phyloP scores from a whole-genome alignment of 2,797 vertebrate genomes.

The Danio kyathit region DNA sequence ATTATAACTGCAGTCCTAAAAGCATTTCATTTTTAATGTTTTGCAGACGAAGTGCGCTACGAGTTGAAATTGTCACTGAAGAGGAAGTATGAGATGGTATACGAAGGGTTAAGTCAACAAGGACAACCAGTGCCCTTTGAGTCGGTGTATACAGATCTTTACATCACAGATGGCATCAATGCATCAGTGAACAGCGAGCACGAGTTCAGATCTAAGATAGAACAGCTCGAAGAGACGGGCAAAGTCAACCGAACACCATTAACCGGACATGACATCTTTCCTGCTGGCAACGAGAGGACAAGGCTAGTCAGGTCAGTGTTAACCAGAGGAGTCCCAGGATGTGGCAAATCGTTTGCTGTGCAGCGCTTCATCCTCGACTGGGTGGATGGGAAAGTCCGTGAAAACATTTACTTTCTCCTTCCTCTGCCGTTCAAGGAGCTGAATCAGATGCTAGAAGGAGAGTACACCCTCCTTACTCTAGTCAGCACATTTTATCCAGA shows the following conservation, averaged over 20 bases:
- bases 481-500: conserved; percentile 75
- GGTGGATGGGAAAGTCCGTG: conserved; percentile 68
- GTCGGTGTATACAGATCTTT: conserved; percentile 66
- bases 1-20: background rate
- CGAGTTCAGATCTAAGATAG: conserved; percentile 71
- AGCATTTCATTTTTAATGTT: conserved; percentile 21
- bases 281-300: background rate
- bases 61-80: conserved; percentile 69
- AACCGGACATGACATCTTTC: conserved; percentile 64
- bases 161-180: conserved; percentile 60
- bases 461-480: conserved; percentile 68
- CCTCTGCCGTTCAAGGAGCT: conserved; percentile 75
- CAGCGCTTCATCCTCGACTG: conserved; percentile 78
- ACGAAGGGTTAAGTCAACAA: conserved; percentile 56
- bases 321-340: conserved; percentile 73
- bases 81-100: conserved; percentile 65
- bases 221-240: conserved; percentile 63
- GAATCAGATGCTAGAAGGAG: conserved; percentile 61
- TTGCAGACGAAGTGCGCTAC: conserved; percentile 76
- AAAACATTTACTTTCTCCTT: conserved; percentile 73
- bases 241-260: conserved; percentile 31
- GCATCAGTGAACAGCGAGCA: conserved; percentile 78
- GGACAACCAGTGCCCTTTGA: conserved; percentile 65
- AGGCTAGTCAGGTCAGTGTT: conserved; percentile 50
- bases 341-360: conserved; percentile 76